Evolutionary conservation across 2,113 vertebrate species (phyloP).

Genomic region (Oreotrochilus melanogaster): DNA sequence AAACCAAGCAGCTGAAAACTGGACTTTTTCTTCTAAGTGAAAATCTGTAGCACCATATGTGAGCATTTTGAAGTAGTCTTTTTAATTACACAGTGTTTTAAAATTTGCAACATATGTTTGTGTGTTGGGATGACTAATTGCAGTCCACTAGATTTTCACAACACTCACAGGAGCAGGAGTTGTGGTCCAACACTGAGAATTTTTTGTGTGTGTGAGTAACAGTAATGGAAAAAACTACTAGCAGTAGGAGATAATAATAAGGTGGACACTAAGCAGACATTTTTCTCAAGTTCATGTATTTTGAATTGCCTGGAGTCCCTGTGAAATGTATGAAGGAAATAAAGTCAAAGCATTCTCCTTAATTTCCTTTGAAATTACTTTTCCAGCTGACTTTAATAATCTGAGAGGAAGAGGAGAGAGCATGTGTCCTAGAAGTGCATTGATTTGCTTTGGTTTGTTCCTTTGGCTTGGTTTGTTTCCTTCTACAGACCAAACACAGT

Average conservation of each 20-base stretch:
- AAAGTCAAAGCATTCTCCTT: neutral
- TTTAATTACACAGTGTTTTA: conserved; percentile 20
- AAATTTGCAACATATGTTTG: neutral
- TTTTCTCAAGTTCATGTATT: neutral
- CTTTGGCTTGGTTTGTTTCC: neutral
- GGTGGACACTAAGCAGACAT: neutral
- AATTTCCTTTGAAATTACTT: neutral
- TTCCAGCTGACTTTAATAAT: neutral
- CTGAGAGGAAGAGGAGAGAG: neutral
- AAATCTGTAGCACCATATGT: neutral
- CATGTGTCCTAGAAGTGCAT: neutral
- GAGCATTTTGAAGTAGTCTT: neutral
- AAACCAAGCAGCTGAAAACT: neutral
- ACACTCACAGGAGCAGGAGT: neutral
- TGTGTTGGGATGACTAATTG: neutral
- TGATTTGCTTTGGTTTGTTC: neutral
- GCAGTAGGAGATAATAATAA: neutral
- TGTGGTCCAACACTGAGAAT: fast-evolving
- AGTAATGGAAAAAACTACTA: neutral
- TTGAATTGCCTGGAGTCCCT: neutral
- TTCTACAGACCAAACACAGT: neutral
- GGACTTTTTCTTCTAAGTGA: neutral
- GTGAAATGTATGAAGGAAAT: neutral
- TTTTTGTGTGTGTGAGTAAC: neutral
- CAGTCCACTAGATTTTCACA: neutral